A percentile compares a stretch with the other conserved stretches of the same genome.
phyloP scores from a whole-genome alignment of 2,797 vertebrate genomes.

The Girardinus metallicus region DNA sequence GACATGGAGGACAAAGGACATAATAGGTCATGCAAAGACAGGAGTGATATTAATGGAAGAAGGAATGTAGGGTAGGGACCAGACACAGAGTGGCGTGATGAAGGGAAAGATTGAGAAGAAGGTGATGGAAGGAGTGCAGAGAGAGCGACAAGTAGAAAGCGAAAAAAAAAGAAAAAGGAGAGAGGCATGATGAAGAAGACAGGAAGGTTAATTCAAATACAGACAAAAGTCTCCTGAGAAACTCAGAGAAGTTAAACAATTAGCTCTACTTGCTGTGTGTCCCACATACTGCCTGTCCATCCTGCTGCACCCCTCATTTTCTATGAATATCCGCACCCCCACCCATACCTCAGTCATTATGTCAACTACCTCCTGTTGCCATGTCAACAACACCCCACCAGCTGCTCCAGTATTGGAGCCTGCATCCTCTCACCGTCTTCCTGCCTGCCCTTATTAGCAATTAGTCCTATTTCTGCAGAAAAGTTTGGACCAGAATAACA shows the following conservation, averaged over 20 bases:
- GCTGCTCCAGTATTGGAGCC: slow-evolving; percentile 72
- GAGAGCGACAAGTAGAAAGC: slow-evolving; percentile 35
- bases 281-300: slow-evolving; percentile 65
- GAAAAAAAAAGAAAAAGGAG: slow-evolving; percentile 28
- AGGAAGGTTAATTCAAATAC: slow-evolving; percentile 77
- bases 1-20: slow-evolving; percentile 46
- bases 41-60: slow-evolving; percentile 47
- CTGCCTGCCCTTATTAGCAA: slow-evolving; percentile 65
- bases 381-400: slow-evolving; percentile 76
- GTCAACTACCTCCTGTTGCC: slow-evolving; percentile 75
- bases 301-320: slow-evolving; percentile 38
- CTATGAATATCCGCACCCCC: slow-evolving; percentile 27
- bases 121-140: slow-evolving; percentile 26
- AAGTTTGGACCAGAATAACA: slow-evolving; percentile 57
- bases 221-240: slow-evolving; percentile 72
- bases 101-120: slow-evolving; percentile 51
- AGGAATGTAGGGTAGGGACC: slow-evolving; percentile 38
- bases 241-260: slow-evolving; percentile 68
- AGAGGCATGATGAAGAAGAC: slow-evolving; percentile 63
- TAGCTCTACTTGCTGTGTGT: slow-evolving; percentile 65
- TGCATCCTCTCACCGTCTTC: slow-evolving; percentile 48
- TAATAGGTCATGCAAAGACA: slow-evolving; percentile 45
- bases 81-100: slow-evolving; percentile 30
- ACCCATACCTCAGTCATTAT: slow-evolving; percentile 55
- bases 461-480: slow-evolving; percentile 55